phyloP scores from a whole-genome alignment of 2,113 vertebrate species.

The Trinectes maculatus region DNA sequence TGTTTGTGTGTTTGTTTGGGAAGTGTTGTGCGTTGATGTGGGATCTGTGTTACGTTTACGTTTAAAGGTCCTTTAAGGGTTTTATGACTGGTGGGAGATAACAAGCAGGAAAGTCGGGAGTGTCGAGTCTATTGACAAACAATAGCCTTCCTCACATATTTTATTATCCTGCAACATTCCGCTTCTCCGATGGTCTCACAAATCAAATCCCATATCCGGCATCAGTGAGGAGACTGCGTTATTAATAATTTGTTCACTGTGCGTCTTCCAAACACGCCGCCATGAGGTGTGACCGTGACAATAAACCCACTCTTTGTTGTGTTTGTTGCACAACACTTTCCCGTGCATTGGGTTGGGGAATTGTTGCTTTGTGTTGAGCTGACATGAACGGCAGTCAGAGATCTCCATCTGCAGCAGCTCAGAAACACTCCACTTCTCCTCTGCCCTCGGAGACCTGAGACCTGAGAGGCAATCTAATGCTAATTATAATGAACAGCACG shows the following conservation, averaged over 20 bases:
- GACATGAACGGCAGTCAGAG: constrained; percentile 22
- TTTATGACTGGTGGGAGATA: background rate
- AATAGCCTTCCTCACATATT: background rate
- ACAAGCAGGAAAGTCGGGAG: background rate
- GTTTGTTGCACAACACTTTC: background rate
- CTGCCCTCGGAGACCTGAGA: constrained; percentile 55
- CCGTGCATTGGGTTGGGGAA: background rate
- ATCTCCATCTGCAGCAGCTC: constrained; percentile 30
- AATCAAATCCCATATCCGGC: background rate
- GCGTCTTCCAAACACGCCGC: too few species aligned
- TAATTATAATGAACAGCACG: constrained; percentile 77
- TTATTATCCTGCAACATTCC: constrained; percentile 10
- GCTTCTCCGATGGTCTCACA: constrained; percentile 1
- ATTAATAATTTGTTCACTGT: constrained; percentile 23
- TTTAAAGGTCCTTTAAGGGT: background rate
- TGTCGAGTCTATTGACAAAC: constrained; percentile 6
- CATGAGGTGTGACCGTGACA: background rate
- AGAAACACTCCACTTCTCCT: constrained; percentile 28
- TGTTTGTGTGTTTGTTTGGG: too few species aligned
- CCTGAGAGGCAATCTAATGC: constrained; percentile 61
- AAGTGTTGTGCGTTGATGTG: too few species aligned
- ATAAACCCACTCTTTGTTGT: constrained; percentile 17
- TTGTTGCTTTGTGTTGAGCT: constrained; percentile 18
- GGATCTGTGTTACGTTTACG: too few species aligned
- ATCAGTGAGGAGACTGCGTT: constrained; percentile 1